These are phyloP conservation scores for Zaprionus obscuricornis DNA, from an alignment of 2,888 invertebrate genomes.

Conservation along the genomic window DNA sequence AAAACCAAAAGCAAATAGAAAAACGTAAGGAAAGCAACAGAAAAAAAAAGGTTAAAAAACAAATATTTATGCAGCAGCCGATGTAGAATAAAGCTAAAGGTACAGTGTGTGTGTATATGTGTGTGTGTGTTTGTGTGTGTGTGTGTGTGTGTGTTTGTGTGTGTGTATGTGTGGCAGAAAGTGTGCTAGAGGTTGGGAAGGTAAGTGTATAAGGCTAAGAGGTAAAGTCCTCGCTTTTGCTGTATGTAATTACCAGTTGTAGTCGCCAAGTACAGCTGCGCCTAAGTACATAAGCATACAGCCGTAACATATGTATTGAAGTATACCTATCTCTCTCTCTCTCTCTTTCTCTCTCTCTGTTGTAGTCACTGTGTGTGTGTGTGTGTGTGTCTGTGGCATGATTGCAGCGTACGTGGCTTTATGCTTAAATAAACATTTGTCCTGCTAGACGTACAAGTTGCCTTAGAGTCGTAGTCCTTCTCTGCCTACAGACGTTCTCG, in stretches of 20 bases:
- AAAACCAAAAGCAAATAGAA: constrained; percentile 72
- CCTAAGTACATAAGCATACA: constrained; percentile 64
- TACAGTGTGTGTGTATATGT: neutral
- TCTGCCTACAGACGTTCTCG: neutral
- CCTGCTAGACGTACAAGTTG: constrained; percentile 26
- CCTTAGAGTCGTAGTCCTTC: constrained; percentile 2
- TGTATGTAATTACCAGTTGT: constrained; percentile 70
- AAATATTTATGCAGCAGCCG: constrained; percentile 71
- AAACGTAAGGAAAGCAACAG: constrained; percentile 45
- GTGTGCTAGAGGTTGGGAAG: neutral
- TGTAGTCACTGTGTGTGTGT: constrained; percentile 20
- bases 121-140: neutral
- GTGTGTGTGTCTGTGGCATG: constrained; percentile 38
- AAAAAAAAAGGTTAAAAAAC: constrained; percentile 70
- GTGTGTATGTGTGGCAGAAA: too few relatives aligned
- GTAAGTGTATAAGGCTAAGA: constrained; percentile 10
- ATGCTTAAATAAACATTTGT: constrained; percentile 76
- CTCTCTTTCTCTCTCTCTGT: neutral
- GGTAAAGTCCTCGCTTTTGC: constrained; percentile 28
- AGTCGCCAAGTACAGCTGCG: constrained; percentile 71
- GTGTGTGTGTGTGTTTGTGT: too few relatives aligned
- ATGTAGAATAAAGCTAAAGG: constrained; percentile 6
- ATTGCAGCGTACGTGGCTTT: constrained; percentile 72
- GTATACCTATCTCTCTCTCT: too few relatives aligned
- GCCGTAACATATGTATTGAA: constrained; percentile 7